Conservation (phyloP, 1,140 invertebrate species). For the Solen grandis region DNA sequence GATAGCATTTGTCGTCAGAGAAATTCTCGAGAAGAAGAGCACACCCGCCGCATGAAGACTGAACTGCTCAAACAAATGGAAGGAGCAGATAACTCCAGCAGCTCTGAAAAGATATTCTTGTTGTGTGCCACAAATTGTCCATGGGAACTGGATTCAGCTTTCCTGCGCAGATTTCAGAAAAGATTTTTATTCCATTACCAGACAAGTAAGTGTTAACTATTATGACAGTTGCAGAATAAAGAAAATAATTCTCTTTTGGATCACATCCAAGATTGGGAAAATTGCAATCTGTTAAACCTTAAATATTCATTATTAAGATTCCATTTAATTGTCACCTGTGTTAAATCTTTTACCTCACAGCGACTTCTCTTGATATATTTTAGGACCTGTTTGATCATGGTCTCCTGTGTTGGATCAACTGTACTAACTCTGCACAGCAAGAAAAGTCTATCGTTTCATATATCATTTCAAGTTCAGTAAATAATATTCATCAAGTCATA, state of each 20-base stretch:
- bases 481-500: no score
- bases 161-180: slow-evolving; percentile 84
- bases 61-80: slow-evolving; percentile 83
- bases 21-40: slow-evolving; percentile 82
- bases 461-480: no score
- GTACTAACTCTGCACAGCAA: no score
- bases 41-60: slow-evolving; percentile 83
- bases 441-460: no score
- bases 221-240: neutral
- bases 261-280: no score
- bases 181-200: slow-evolving; percentile 84
- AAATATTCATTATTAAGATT: no score
- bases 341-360: no score
- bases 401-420: no score
- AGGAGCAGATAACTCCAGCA: slow-evolving; percentile 76
- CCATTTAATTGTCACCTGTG: no score
- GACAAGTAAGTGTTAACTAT: slow-evolving; percentile 72
- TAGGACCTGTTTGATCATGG: no score
- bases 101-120: slow-evolving; percentile 79
- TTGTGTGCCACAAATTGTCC: slow-evolving; percentile 86
- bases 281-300: no score
- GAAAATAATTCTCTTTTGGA: neutral
- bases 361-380: no score
- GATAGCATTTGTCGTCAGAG: slow-evolving; percentile 84
- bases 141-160: slow-evolving; percentile 85